Evolutionary conservation across 2,888 invertebrate genomes (phyloP), one percentile per base, ranked within the genome.

Genomic region (Eledona agricola): DNA sequence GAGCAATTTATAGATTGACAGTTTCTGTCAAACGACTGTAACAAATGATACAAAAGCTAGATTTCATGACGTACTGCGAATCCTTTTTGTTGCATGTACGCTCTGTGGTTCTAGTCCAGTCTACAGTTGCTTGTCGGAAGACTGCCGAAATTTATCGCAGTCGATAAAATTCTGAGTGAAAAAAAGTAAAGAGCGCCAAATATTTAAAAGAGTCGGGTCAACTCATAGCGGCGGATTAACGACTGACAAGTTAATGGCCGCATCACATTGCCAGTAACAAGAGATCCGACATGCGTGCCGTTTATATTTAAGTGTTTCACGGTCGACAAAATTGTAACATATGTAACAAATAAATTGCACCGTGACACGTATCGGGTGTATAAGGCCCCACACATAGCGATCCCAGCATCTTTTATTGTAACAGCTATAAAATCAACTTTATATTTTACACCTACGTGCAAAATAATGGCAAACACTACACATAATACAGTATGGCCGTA

Each of bases 371-470:
- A 53, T 42, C 49, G 42, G 42, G 34, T 49, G 37, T 19, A 32
- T 40, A 31, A 56, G 60, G 54, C 58, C 58, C 49, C 60, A 60
- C 55, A 58, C 56, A 51, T 32, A 40, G 55, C 40, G 17, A 29
- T 37, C 17, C 37, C 38, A 26, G 16, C 37, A 32, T 53, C 51
- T 57, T 57, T 55, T 54, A 34, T 38, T 20, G 23, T 38, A 40
- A 49, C 43, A 42, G 34, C 45, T 38, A 46, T 57, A 55, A 58
- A 56, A 32, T 40, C 28, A 32, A 49, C 38, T 58, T 55, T 57
- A 59, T 56, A 59, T 62, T 59, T 59, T 53, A 58, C 61, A 62
- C 59, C 55, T 57, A 58, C 51, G 47, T 47, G 23, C 38, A 23
- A 46, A 57, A 51, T 55, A 59, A 51, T 57, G 47, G 52, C 49